Conservation (phyloP, 2,113 vertebrate genomes). For the Phaethornis superciliosus region DNA sequence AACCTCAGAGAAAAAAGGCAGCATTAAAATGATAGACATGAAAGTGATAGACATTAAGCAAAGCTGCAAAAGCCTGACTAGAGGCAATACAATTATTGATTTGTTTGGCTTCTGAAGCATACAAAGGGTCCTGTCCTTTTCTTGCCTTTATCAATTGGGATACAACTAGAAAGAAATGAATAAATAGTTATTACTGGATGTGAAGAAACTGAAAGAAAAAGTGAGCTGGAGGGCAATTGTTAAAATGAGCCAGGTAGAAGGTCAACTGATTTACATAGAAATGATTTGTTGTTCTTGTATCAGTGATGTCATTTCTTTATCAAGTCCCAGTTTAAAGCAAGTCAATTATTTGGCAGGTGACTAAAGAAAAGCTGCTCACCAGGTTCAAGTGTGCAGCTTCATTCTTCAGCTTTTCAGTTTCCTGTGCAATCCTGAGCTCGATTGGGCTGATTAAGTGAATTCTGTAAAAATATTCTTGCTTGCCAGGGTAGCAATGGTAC, state of each 20-base stretch:
- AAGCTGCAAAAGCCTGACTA: not conserved
- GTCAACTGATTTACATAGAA: constrained; percentile 6
- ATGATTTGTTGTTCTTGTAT: not conserved
- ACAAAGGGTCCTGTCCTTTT: not conserved
- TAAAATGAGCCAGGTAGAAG: constrained; percentile 2
- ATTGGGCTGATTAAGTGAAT: constrained; percentile 24
- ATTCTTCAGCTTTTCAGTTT: not conserved
- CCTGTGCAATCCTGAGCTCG: not conserved
- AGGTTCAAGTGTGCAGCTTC: not conserved
- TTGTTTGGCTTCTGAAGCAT: not conserved
- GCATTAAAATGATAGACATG: not conserved
- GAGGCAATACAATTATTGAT: not conserved
- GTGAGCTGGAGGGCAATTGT: not conserved
- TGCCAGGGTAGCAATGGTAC: not conserved
- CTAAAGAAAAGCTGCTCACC: not conserved
- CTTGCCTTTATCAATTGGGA: not conserved
- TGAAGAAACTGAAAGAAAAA: not conserved
- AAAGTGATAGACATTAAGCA: not conserved
- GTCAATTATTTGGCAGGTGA: constrained; percentile 16
- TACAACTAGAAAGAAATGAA: not conserved
- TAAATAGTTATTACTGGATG: not conserved
- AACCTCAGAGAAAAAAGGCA: not conserved
- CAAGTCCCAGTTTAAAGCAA: not conserved
- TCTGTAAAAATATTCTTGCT: constrained; percentile 3
- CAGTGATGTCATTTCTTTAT: constrained; percentile 34